These are phyloP conservation scores for Bhutanitis thaidina DNA, from an alignment of 2,888 invertebrate genomes.

Conservation along the genomic window DNA sequence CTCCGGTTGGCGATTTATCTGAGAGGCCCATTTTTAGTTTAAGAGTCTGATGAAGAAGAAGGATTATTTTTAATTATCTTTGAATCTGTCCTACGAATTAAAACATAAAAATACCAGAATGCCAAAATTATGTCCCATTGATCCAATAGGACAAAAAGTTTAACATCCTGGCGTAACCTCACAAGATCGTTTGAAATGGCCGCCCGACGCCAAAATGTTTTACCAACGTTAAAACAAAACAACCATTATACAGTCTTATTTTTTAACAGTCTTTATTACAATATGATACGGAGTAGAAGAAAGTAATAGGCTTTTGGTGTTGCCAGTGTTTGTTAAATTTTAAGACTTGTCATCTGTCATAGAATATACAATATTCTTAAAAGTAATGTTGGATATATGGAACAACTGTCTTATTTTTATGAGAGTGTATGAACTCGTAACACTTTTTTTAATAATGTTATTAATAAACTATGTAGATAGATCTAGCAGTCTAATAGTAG, in stretches of 20 bases:
- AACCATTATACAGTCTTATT: slow-evolving; percentile 1
- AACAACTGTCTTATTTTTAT: too few relatives aligned
- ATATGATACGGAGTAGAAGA: background rate
- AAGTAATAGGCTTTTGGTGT: background rate
- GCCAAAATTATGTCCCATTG: background rate
- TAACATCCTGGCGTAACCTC: background rate
- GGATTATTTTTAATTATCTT: too few relatives aligned
- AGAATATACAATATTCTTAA: too few relatives aligned
- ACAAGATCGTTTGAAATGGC: slow-evolving; percentile 1
- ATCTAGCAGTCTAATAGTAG: too few relatives aligned
- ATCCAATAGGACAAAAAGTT: slow-evolving; percentile 8
- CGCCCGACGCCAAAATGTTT: slow-evolving; percentile 18
- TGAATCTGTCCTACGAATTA: background rate
- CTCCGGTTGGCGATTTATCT: too few relatives aligned
- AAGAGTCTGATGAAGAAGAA: too few relatives aligned
- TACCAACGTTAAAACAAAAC: background rate
- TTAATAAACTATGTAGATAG: too few relatives aligned
- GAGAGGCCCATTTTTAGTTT: too few relatives aligned
- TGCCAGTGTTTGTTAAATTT: background rate
- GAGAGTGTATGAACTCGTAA: too few relatives aligned
- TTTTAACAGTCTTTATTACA: slow-evolving; percentile 14
- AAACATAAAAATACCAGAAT: slow-evolving; percentile 13
- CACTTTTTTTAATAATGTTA: too few relatives aligned
- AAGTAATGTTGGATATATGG: too few relatives aligned
- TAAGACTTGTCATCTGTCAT: too few relatives aligned